Evolutionary conservation across 2,888 invertebrate genomes (phyloP), one percentile per base, ranked within the genome.

Genomic region (Parochlus steinenii): DNA sequence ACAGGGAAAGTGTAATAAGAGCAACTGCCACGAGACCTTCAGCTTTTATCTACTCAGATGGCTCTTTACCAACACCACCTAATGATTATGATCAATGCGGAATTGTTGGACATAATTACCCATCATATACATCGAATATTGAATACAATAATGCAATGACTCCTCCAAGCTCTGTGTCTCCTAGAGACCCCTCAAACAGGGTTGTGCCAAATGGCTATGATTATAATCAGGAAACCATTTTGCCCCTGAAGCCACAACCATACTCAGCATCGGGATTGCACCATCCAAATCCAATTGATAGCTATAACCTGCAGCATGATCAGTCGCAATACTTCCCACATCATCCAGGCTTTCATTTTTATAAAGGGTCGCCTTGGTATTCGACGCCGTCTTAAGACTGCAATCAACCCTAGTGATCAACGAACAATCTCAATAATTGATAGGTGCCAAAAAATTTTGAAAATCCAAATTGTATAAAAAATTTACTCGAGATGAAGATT

Each of bases 81-180:
- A 86, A 86, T 4, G 73, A 71, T 45, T 68, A 70, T n/a, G 67
- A 59, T 31, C 65, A 65, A 43, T 28, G 23, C 16, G 34, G 28
- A 20, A 16, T 15, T n/a, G 27, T 28, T 28, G 22, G 28, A 34
- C 18, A 39, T 37, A 23, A 34, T 23, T 34, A 40, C 31, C 34
- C 39, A 58, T 40, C 47, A 58, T 37, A 44, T 59, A 36, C 54
- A 56, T 10, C 58, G 58, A 45, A 59, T 59, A 41, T 59, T 58
- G 42, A 58, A 50, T 86, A 86, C 49, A 90, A 90, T 55, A 79
- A 86, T 25, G 86, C 87, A 30, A 92, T 93, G 85, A 92, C 92
- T 4, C 92, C 92, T 33, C 93, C 93, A 33, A 87, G 89, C 10
- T 92, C 92, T 4, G 92, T 92, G 2, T 92, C 92, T 4, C 92